Evolutionary conservation across 1,140 invertebrate genomes (phyloP).

Genomic region (Tetramorium simillimum): DNA sequence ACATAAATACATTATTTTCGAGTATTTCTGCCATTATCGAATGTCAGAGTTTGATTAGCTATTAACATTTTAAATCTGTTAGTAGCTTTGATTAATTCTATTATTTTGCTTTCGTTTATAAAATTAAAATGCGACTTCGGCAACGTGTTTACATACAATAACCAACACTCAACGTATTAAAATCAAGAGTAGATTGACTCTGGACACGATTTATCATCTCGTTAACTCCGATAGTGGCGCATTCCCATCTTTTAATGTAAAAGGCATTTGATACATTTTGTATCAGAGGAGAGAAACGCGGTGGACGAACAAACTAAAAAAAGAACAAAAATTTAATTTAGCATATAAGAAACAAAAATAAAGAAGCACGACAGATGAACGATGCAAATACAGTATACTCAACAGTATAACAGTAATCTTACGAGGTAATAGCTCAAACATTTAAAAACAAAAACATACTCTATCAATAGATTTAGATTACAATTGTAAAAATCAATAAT

Average conservation of each 20-base stretch:
- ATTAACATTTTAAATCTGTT: not conserved
- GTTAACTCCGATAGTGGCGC: not conserved
- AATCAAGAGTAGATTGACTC: not conserved
- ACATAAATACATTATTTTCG: not conserved
- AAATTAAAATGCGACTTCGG: not conserved
- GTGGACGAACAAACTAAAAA: constrained; percentile 50
- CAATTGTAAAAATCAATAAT: not conserved
- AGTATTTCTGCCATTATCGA: not conserved
- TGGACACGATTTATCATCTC: constrained; percentile 19
- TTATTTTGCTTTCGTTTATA: not conserved
- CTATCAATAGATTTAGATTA: constrained; percentile 56
- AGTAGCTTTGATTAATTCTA: not conserved
- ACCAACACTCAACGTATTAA: constrained; percentile 10
- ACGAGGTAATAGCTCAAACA: constrained; percentile 49
- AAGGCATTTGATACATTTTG: constrained; percentile 19
- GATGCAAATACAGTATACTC: constrained; percentile 50
- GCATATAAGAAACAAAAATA: constrained; percentile 62
- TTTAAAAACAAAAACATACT: constrained; percentile 60
- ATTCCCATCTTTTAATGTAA: constrained; percentile 30
- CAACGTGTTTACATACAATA: not conserved
- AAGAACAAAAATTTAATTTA: constrained; percentile 35
- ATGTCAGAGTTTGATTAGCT: not conserved
- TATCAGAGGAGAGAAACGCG: constrained; percentile 64
- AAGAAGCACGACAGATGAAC: constrained; percentile 65
- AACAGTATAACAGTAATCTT: constrained; percentile 34